phyloP scores from a whole-genome alignment of 2,113 vertebrate species.

The Anhinga anhinga region DNA sequence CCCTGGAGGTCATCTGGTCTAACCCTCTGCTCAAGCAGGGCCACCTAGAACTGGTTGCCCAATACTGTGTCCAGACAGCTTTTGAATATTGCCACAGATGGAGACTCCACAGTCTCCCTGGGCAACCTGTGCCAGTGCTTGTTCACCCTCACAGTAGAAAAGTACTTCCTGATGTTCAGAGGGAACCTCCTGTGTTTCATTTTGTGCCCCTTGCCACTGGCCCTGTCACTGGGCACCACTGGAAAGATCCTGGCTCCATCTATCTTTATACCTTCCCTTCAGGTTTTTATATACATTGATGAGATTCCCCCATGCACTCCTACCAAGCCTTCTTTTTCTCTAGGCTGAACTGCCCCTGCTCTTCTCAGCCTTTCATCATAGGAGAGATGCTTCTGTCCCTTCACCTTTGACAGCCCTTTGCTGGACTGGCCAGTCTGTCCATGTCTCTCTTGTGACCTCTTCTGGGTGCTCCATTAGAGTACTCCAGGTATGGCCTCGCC shows the following conservation, averaged over 20 bases:
- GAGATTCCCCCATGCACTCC: not conserved
- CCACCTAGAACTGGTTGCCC: not conserved
- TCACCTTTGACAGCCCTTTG: not conserved
- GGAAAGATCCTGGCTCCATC: not conserved
- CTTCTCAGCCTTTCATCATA: not conserved
- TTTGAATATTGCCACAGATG: not conserved
- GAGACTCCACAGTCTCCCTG: not conserved
- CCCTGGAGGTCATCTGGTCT: not conserved
- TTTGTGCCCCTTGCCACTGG: no score
- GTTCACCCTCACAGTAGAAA: no score
- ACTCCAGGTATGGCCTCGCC: not conserved
- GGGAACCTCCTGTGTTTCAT: no score
- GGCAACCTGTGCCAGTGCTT: no score
- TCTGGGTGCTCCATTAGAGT: not conserved
- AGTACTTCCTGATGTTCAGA: no score
- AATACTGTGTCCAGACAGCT: not conserved
- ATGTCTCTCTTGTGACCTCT: not conserved
- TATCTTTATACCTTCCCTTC: not conserved
- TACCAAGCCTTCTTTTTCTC: not conserved
- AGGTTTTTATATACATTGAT: not conserved
- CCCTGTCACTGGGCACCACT: no score
- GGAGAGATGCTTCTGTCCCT: not conserved
- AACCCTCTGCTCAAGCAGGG: not conserved
- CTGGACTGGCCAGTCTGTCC: not conserved
- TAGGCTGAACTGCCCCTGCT: not conserved